These are phyloP conservation scores for Mesitornis unicolor DNA, from an alignment of 2,113 vertebrate genomes.

Conservation along the genomic window DNA sequence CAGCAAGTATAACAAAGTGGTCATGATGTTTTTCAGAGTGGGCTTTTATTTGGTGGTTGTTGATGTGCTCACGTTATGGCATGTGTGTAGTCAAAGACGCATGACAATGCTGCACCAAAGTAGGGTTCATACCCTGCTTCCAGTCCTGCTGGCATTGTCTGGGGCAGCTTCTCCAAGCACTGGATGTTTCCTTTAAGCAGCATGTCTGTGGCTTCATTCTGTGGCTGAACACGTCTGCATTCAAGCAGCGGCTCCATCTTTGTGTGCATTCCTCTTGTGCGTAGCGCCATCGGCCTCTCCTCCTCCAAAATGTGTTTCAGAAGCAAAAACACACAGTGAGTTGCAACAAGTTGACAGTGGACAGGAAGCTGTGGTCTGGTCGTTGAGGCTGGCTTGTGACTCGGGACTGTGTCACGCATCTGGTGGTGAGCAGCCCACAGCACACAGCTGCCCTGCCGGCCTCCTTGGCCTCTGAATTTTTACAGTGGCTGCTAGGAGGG, in stretches of 20 bases:
- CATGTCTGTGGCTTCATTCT: background rate
- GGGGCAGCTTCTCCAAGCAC: background rate
- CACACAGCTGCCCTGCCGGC: too few relatives aligned
- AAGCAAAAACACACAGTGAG: too few relatives aligned
- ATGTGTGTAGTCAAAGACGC: fast-evolving
- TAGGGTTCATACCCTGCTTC: background rate
- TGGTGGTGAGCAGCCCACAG: fast-evolving
- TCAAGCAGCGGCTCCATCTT: background rate
- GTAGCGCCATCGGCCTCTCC: background rate
- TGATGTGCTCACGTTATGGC: background rate
- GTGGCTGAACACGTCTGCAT: too few relatives aligned
- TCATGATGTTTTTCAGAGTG: background rate
- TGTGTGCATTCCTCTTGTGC: background rate
- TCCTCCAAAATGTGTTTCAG: fast-evolving
- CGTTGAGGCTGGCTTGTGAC: background rate
- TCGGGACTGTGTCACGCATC: background rate
- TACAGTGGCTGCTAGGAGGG: background rate
- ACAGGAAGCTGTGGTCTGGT: background rate
- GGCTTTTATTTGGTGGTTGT: background rate
- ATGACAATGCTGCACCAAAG: background rate
- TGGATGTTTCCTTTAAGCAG: background rate
- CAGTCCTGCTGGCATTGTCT: background rate
- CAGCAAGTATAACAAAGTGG: background rate
- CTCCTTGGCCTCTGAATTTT: fast-evolving
- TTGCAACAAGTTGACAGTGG: fast-evolving